These are phyloP conservation scores for Hyles vespertilio DNA, from an alignment of 1,140 invertebrate species.

Conservation along the genomic window DNA sequence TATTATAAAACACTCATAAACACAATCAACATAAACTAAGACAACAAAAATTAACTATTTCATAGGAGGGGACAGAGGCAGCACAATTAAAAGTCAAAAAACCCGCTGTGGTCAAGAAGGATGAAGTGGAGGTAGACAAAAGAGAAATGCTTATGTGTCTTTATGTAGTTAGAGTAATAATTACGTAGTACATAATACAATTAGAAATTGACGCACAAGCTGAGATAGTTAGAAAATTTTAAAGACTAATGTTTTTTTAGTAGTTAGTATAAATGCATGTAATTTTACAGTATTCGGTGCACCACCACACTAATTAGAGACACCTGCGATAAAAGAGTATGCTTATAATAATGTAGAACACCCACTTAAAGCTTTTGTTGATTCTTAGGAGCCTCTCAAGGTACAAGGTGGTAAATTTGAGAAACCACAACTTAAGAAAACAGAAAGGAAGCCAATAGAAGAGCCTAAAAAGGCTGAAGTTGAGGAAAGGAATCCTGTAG, in stretches of 20 bases:
- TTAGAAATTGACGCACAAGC: conserved; percentile 12
- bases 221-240: conserved; percentile 28
- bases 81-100: conserved; percentile 69
- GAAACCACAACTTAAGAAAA: conserved; percentile 67
- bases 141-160: conserved; percentile 18
- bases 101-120: conserved; percentile 63
- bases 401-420: conserved; percentile 69
- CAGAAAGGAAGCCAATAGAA: conserved; percentile 56
- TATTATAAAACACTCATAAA: too few species aligned
- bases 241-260: conserved; percentile 11
- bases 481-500: conserved; percentile 1
- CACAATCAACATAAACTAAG: conserved; percentile 3
- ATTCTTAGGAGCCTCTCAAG: conserved; percentile 61
- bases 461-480: conserved; percentile 53
- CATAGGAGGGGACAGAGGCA: conserved; percentile 62
- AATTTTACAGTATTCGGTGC: conserved; percentile 34
- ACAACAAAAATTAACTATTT: conserved; percentile 18
- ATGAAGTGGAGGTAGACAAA: conserved; percentile 41
- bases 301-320: conserved; percentile 48
- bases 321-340: conserved; percentile 24
- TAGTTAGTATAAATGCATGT: conserved; percentile 22
- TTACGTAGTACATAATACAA: not conserved
- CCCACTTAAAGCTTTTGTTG: conserved; percentile 49
- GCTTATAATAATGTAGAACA: conserved; percentile 38
- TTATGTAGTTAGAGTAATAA: conserved; percentile 18